Conservation (phyloP, 2,888 invertebrate genomes). For the Philhelius pedissequus region DNA sequence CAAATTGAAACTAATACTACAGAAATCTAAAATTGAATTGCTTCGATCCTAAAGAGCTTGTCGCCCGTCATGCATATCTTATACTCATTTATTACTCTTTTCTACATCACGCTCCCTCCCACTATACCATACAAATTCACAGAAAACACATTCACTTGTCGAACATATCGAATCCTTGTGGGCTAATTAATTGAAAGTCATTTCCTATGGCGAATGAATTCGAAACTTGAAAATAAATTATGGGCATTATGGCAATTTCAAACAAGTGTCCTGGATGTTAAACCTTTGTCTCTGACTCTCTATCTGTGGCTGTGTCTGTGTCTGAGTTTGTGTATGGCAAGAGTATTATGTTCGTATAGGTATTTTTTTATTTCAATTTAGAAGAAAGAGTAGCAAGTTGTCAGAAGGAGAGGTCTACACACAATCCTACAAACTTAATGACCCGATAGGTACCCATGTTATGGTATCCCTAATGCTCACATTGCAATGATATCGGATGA, state of each 20-base stretch:
- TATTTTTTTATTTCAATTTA: neutral
- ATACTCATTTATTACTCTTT: neutral
- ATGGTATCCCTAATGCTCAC: slow-evolving; percentile 13
- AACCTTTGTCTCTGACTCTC: slow-evolving; percentile 8
- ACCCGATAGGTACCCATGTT: slow-evolving; percentile 29
- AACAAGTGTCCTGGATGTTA: slow-evolving; percentile 28
- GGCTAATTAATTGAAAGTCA: slow-evolving; percentile 56
- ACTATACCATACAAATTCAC: neutral
- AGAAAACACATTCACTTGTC: neutral
- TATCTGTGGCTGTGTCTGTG: neutral
- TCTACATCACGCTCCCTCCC: neutral
- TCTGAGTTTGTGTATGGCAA: too few species aligned
- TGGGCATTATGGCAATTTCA: slow-evolving; percentile 56
- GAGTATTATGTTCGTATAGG: neutral
- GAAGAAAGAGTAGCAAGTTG: neutral
- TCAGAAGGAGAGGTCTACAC: neutral
- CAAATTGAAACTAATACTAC: slow-evolving; percentile 31
- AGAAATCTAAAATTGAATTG: slow-evolving; percentile 51
- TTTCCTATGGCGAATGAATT: slow-evolving; percentile 38
- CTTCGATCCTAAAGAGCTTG: slow-evolving; percentile 17
- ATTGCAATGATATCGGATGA: slow-evolving; percentile 45
- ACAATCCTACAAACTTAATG: slow-evolving; percentile 33
- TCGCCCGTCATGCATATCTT: neutral
- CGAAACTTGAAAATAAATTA: slow-evolving; percentile 46
- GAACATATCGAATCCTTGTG: slow-evolving; percentile 31